Evolutionary conservation across 2,113 vertebrate genomes (phyloP), one percentile per base, ranked within the genome.

Genomic region (Lepus timidus): DNA sequence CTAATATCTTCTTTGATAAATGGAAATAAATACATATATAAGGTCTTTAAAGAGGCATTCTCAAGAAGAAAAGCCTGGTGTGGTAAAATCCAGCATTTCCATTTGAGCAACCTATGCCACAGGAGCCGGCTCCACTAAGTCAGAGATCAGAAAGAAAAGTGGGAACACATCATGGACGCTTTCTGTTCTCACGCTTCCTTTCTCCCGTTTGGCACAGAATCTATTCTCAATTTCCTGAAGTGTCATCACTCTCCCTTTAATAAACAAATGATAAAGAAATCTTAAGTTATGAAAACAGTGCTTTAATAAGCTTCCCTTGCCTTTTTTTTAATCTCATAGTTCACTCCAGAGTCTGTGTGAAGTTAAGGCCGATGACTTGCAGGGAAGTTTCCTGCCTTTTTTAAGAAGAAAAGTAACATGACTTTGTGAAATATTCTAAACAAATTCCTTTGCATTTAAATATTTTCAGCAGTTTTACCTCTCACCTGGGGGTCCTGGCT

Each of bases 251-350:
- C 33, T 89, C 55, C 82, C 68, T 27, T 68, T 92, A 70, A 91
- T 58, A 93, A 96, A 90, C 62, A 95, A 80, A 67, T 85, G 74
- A 82, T 71, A 64, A 84, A 85, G 52, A 94, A 94, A 86, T 51
- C 8, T 39, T 62, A 84, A 67, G 55, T 52, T 44, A 58, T 33
- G 58, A 94, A 88, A 65, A 78, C 62, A 62, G 27, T 64, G 49
- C 23, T 33, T 90, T 23, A 90, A 73, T 25, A 68, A 61, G 85
- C 64, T 91, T 95, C 49, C 29, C 62, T 61, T 83, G 51, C 22
- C 88, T 70, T 67, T 36, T 67, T 84, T 31, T 1, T 2, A 75
- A 84, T 20, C n/a, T 31, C n/a, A 7, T 14, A 9, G 58, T 81
- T 81, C 90, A 58, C 39, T 65, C 71, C 55, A 52, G 88, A 23